These are phyloP conservation scores for Eretmochelys imbricata DNA, from an alignment of 2,113 vertebrate genomes.

Conservation along the genomic window DNA sequence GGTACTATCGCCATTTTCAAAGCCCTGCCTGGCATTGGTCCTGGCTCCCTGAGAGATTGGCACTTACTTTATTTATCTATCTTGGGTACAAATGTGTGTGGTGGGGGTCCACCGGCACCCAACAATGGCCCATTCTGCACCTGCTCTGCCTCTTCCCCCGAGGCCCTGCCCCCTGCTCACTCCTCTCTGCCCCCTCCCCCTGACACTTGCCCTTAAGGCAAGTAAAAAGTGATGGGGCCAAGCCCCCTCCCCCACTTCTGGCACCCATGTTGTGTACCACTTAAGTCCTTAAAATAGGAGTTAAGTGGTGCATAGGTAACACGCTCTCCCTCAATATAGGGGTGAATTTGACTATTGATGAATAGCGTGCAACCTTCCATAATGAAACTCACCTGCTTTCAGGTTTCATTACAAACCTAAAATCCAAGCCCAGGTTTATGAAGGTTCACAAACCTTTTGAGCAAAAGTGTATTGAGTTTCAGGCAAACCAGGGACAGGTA, in stretches of 20 bases:
- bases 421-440: neutral
- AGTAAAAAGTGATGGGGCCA: neutral
- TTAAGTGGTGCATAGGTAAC: constrained; percentile 32
- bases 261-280: neutral
- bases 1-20: too few species aligned
- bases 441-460: neutral
- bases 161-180: neutral
- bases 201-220: neutral
- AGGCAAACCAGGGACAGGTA: neutral
- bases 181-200: neutral
- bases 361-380: constrained; percentile 55
- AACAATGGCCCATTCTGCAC: too few species aligned
- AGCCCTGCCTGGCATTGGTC: too few species aligned
- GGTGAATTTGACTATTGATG: constrained; percentile 46
- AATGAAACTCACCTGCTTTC: constrained; percentile 28
- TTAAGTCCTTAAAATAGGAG: constrained; percentile 13
- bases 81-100: too few species aligned
- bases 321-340: neutral
- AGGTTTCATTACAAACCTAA: neutral
- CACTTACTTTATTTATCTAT: too few species aligned
- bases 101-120: too few species aligned
- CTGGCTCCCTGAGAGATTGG: too few species aligned
- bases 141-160: too few species aligned
- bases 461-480: neutral
- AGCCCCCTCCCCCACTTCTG: too few species aligned